These are phyloP conservation scores for Holocentrus rufus DNA, from an alignment of 2,797 vertebrate genomes.

Conservation along the genomic window DNA sequence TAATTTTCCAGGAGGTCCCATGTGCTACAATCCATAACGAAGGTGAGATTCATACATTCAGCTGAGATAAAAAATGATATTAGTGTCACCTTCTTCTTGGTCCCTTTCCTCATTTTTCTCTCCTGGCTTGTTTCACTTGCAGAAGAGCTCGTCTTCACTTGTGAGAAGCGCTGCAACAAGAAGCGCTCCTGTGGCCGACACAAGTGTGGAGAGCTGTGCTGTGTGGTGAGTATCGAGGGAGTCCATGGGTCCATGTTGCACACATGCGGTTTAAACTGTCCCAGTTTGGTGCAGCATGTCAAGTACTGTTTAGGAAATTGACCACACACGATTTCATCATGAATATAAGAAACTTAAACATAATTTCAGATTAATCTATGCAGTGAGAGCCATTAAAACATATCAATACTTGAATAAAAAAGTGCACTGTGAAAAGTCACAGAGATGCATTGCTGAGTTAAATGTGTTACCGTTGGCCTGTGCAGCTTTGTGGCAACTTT, in stretches of 20 bases:
- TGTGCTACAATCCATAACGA: constrained; percentile 91
- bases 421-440: too few species aligned
- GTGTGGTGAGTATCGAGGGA: constrained; percentile 87
- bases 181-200: constrained; percentile 95
- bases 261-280: not conserved
- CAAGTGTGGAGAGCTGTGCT: constrained; percentile 96
- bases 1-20: constrained; percentile 88
- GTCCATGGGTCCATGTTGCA: not conserved
- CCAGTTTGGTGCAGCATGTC: not conserved
- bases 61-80: not conserved
- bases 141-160: constrained; percentile 91
- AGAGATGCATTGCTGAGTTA: too few species aligned
- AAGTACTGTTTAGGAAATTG: not conserved
- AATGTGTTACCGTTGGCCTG: too few species aligned
- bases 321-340: not conserved
- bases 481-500: too few species aligned
- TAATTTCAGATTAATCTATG: too few species aligned
- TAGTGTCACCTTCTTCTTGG: not conserved
- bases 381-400: too few species aligned
- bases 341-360: too few species aligned
- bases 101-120: not conserved
- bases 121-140: not conserved
- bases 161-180: constrained; percentile 95
- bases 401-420: too few species aligned
- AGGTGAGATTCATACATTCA: constrained; percentile 79